A percentile compares a stretch with the other conserved stretches of the same genome.
These are phyloP conservation scores for Pavo muticus DNA, from an alignment of 2,113 vertebrate species.

Conservation along the genomic window DNA sequence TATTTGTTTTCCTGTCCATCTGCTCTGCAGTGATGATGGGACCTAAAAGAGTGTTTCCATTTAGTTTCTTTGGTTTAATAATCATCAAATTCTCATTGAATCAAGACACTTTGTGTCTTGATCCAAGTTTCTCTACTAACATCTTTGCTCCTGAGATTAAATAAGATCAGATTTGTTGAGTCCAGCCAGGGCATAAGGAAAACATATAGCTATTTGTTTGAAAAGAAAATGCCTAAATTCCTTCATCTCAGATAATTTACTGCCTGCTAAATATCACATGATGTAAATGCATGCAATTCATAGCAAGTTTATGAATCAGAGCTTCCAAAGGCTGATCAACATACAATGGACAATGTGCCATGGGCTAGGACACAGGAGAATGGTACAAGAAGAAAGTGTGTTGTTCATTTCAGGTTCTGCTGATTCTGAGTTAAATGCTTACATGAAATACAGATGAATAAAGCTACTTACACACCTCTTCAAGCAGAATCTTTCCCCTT, in stretches of 20 bases:
- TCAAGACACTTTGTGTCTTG: background rate
- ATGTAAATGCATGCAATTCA: background rate
- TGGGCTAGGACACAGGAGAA: background rate
- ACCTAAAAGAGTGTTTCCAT: slow-evolving; percentile 12
- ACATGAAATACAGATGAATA: background rate
- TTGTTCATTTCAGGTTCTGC: background rate
- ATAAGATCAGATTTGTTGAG: slow-evolving; percentile 28
- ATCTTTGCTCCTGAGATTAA: slow-evolving; percentile 10
- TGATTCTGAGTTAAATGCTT: background rate
- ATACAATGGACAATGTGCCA: background rate
- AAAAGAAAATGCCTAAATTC: slow-evolving; percentile 11
- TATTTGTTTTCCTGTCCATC: background rate
- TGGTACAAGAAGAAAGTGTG: background rate
- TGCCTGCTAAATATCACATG: background rate
- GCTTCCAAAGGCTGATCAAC: background rate
- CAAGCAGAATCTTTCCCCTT: background rate
- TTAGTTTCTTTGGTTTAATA: slow-evolving; percentile 33
- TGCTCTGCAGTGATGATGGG: background rate
- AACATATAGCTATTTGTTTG: background rate
- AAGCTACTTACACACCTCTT: background rate
- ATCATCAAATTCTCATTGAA: slow-evolving; percentile 5
- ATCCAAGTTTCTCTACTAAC: background rate
- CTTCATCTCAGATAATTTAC: background rate
- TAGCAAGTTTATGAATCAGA: background rate
- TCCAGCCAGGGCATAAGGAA: background rate